Conservation (phyloP, 2,113 vertebrate species). For the Psilopsiagon aymara region DNA sequence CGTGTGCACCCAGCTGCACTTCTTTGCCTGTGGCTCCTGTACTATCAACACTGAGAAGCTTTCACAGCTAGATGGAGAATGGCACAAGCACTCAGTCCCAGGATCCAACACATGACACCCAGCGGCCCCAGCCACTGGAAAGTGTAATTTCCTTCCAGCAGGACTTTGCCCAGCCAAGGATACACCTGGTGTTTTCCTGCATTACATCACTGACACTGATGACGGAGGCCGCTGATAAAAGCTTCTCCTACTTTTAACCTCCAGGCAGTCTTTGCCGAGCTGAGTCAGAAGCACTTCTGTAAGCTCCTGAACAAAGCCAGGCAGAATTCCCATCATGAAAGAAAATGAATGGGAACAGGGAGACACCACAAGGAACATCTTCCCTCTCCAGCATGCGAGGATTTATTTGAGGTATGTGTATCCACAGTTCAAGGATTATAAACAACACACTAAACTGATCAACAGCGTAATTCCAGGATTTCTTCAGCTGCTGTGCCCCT, state of each 20-base stretch:
- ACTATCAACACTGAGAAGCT: neutral
- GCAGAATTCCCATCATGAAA: neutral
- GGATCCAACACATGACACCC: neutral
- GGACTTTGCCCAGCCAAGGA: conserved; percentile 26
- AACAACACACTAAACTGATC: neutral
- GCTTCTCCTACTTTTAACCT: neutral
- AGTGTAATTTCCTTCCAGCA: neutral
- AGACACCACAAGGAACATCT: neutral
- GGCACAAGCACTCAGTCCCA: neutral
- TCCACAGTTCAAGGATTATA: neutral
- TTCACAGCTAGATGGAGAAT: neutral
- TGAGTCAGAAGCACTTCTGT: neutral
- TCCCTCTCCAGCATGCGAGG: neutral
- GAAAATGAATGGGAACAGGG: neutral
- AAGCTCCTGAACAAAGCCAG: neutral
- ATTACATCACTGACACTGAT: neutral
- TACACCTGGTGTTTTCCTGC: neutral
- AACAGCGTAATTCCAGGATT: neutral
- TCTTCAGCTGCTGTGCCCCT: neutral
- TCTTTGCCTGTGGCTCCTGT: neutral
- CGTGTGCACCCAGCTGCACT: accelerated
- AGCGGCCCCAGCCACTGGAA: neutral
- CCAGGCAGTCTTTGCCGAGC: neutral
- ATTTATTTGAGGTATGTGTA: neutral
- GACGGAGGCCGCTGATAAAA: neutral